phyloP scores from a whole-genome alignment of 2,113 vertebrate genomes.

The Nipponia nippon region DNA sequence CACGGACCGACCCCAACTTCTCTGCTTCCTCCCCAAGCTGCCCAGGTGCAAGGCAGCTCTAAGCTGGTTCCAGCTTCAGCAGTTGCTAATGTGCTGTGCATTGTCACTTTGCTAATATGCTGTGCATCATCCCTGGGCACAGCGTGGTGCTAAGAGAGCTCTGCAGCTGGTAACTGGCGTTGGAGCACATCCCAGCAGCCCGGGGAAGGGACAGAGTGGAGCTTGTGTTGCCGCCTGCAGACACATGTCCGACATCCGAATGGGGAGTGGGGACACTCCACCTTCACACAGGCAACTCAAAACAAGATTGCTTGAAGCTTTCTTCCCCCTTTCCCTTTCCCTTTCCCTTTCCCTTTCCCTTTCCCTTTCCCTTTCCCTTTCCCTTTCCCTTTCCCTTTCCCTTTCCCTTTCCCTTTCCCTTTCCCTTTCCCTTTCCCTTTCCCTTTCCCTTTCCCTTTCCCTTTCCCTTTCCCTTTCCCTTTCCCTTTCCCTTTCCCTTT shows the following conservation, averaged over 20 bases:
- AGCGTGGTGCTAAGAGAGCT: neutral
- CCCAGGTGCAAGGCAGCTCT: neutral
- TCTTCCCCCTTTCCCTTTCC: neutral
- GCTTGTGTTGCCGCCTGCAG: neutral
- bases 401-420: neutral
- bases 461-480: neutral
- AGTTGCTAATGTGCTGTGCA: neutral
- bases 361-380: neutral
- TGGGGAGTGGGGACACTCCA: neutral
- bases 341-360: neutral
- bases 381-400: neutral
- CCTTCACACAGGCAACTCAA: neutral
- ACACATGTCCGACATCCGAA: rapidly evolving
- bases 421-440: neutral
- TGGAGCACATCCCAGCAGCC: neutral
- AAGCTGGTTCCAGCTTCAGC: neutral
- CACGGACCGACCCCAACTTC: neutral
- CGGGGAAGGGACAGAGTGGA: neutral
- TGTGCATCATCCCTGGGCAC: neutral
- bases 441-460: neutral
- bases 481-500: neutral
- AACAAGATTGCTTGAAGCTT: neutral
- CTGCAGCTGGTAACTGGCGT: rapidly evolving
- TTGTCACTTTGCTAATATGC: neutral
- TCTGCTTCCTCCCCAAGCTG: neutral